Conservation (phyloP, 2,888 invertebrate species). For the Microctonus hyperodae region DNA sequence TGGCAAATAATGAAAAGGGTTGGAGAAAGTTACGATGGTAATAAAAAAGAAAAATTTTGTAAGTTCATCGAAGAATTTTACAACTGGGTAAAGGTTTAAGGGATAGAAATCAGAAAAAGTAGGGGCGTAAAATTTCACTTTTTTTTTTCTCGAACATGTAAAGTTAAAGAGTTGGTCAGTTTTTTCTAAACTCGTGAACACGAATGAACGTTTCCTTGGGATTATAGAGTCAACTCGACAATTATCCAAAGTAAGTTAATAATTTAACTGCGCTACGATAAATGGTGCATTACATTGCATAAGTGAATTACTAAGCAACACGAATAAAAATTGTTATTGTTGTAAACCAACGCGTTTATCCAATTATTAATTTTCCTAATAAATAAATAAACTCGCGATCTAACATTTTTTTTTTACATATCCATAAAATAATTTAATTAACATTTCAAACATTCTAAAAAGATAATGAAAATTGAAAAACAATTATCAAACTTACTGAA, state of each 20-base stretch:
- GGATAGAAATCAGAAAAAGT: conserved; percentile 34
- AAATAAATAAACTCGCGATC: background rate
- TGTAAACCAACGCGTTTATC: background rate
- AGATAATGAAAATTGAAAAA: no score
- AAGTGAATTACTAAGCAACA: background rate
- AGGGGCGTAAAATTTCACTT: conserved; percentile 54
- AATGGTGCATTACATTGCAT: conserved; percentile 3
- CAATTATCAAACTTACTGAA: no score
- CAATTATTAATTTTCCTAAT: background rate
- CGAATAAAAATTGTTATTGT: background rate
- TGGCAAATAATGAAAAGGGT: conserved; percentile 40
- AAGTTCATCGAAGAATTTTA: conserved; percentile 48
- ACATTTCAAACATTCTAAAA: background rate
- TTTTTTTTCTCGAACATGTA: conserved; percentile 33
- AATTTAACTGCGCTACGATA: background rate
- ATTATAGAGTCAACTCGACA: background rate
- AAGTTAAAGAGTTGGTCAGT: conserved; percentile 41
- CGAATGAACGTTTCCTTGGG: conserved; percentile 19
- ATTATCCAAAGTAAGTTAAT: background rate
- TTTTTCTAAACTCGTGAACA: conserved; percentile 40
- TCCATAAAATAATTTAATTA: background rate
- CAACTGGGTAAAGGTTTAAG: conserved; percentile 1
- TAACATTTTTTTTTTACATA: background rate
- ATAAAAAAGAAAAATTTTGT: conserved; percentile 49
- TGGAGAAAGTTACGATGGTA: conserved; percentile 47